A percentile compares a stretch with the other conserved stretches of the same genome.
Conservation (phyloP, 2,113 vertebrate species). For the Pagrus major region DNA sequence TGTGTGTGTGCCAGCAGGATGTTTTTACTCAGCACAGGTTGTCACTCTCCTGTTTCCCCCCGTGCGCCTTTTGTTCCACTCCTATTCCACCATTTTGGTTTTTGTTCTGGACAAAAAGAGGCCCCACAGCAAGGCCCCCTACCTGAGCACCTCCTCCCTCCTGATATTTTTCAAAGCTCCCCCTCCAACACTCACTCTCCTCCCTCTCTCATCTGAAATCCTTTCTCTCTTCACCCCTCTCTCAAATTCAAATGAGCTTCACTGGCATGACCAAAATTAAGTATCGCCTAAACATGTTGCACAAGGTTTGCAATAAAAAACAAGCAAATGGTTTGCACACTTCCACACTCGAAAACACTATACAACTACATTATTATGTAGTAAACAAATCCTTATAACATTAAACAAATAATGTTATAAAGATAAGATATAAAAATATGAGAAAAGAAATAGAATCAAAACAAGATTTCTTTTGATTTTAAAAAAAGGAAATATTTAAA, state of each 20-base stretch:
- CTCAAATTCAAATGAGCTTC: constrained; percentile 5
- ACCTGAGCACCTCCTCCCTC: constrained; percentile 58
- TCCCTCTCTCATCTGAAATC: neutral
- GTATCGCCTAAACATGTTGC: neutral
- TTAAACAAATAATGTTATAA: neutral
- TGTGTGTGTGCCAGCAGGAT: constrained; percentile 62
- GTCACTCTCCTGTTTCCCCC: constrained; percentile 65
- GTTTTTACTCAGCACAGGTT: constrained; percentile 75
- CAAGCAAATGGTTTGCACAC: neutral
- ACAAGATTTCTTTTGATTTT: no score
- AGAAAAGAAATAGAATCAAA: no score
- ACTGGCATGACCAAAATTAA: neutral
- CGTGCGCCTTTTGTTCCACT: constrained; percentile 68
- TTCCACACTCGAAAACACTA: neutral
- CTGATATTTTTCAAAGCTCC: constrained; percentile 52
- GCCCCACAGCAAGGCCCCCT: constrained; percentile 68
- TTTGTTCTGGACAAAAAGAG: constrained; percentile 72
- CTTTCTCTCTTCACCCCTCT: neutral
- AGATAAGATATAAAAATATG: neutral
- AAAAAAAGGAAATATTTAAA: neutral
- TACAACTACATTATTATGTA: neutral
- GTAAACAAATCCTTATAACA: neutral
- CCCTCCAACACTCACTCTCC: constrained; percentile 2
- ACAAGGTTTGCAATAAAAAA: neutral
- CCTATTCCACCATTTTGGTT: constrained; percentile 75